A percentile compares a stretch with the other conserved stretches of the same genome.
Conservation (phyloP, 2,888 invertebrate species). For the Acleris holmiana region DNA sequence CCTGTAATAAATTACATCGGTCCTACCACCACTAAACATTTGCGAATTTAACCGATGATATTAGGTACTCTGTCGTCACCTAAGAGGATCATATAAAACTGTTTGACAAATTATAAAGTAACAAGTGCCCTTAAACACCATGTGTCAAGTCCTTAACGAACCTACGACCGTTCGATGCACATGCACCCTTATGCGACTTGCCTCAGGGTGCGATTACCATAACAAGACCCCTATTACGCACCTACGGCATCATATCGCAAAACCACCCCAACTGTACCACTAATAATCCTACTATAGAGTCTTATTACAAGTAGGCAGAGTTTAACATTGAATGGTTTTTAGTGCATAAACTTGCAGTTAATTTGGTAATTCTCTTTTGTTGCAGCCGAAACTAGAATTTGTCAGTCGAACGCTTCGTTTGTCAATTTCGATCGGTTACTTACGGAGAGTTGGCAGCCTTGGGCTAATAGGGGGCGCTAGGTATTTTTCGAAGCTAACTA, state of each 20-base stretch:
- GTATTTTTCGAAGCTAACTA: slow-evolving; percentile 83
- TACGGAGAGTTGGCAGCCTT: slow-evolving; percentile 72
- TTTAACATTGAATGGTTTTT: slow-evolving; percentile 32
- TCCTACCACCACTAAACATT: too few relatives aligned
- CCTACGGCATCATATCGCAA: slow-evolving; percentile 57
- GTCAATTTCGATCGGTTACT: slow-evolving; percentile 83
- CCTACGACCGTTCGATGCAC: slow-evolving; percentile 68
- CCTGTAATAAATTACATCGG: too few relatives aligned
- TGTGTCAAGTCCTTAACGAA: slow-evolving; percentile 54
- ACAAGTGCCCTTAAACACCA: slow-evolving; percentile 40
- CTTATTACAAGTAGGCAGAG: slow-evolving; percentile 39
- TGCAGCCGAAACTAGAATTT: slow-evolving; percentile 79
- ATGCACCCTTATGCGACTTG: slow-evolving; percentile 55
- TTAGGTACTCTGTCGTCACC: too few relatives aligned
- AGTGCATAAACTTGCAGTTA: slow-evolving; percentile 37
- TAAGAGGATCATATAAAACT: too few relatives aligned
- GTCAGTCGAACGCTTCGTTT: slow-evolving; percentile 83
- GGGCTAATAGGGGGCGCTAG: slow-evolving; percentile 76
- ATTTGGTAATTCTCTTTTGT: slow-evolving; percentile 59
- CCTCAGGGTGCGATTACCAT: slow-evolving; percentile 79
- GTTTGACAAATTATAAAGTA: neutral
- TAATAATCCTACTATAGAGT: neutral
- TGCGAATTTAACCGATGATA: too few relatives aligned
- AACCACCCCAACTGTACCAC: slow-evolving; percentile 40
- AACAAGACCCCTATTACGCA: slow-evolving; percentile 81